Conservation (phyloP, 1,140 invertebrate genomes). For the Stegodyphus mimosarum region DNA sequence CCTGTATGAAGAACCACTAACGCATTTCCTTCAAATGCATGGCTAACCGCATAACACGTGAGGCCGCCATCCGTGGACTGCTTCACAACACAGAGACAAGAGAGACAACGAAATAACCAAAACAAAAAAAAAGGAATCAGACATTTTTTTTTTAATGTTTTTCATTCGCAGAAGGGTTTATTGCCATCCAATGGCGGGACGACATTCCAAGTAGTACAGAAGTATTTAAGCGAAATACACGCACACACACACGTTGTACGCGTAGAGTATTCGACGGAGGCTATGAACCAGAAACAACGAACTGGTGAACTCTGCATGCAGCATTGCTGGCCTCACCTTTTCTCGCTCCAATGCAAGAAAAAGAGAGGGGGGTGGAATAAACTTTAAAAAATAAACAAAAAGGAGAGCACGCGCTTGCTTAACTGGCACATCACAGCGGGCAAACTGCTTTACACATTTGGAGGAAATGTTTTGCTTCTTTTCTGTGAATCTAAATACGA, state of each 20-base stretch:
- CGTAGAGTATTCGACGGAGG: slow-evolving; percentile 13
- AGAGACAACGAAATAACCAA: no score
- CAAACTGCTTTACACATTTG: slow-evolving; percentile 26
- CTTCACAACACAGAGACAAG: neutral
- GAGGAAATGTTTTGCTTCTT: slow-evolving; percentile 7
- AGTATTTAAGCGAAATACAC: slow-evolving; percentile 42
- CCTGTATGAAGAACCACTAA: slow-evolving; percentile 25
- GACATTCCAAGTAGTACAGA: slow-evolving; percentile 46
- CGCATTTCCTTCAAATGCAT: slow-evolving; percentile 37
- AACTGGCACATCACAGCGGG: slow-evolving; percentile 25
- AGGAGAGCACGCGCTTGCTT: slow-evolving; percentile 21
- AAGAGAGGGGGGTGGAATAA: neutral
- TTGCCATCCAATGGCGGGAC: slow-evolving; percentile 34
- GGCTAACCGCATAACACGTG: slow-evolving; percentile 14
- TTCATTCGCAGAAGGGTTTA: slow-evolving; percentile 46
- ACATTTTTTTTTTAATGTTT: neutral
- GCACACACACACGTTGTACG: slow-evolving; percentile 12
- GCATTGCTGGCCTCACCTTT: neutral
- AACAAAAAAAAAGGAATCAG: neutral
- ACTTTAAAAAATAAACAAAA: slow-evolving; percentile 1
- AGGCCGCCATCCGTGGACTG: slow-evolving; percentile 5
- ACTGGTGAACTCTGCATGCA: slow-evolving; percentile 32
- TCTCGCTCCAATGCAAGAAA: neutral
- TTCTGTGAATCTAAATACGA: neutral
- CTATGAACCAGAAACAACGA: slow-evolving; percentile 56